These are phyloP conservation scores for Trissolcus japonicus DNA, from an alignment of 2,888 invertebrate genomes.

Conservation along the genomic window DNA sequence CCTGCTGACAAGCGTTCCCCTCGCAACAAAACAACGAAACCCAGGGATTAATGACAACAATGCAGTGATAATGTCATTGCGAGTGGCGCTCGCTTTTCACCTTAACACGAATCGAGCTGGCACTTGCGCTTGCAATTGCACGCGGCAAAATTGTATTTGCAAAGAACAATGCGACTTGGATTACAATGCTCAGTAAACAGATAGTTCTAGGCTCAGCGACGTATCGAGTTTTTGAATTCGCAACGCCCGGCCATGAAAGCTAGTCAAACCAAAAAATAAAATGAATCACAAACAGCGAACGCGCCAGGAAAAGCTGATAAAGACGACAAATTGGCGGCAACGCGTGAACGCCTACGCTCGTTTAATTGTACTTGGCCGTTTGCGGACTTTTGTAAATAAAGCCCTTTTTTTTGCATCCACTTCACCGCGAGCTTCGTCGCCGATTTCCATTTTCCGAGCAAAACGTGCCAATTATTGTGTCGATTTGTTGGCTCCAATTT, in stretches of 20 bases:
- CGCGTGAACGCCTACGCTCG: slow-evolving; percentile 40
- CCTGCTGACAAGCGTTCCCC: slow-evolving; percentile 48
- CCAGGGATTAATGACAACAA: slow-evolving; percentile 51
- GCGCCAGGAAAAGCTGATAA: slow-evolving; percentile 38
- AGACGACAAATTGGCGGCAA: slow-evolving; percentile 54
- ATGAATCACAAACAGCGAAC: slow-evolving; percentile 53
- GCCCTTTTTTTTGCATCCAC: slow-evolving; percentile 33
- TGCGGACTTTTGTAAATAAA: slow-evolving; percentile 54
- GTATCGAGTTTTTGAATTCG: slow-evolving; percentile 64
- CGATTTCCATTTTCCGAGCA: slow-evolving; percentile 39
- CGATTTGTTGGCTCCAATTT: slow-evolving; percentile 24
- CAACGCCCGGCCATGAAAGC: slow-evolving; percentile 34
- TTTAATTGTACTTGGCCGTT: slow-evolving; percentile 50
- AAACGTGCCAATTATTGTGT: slow-evolving; percentile 39
- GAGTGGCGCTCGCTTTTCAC: slow-evolving; percentile 45
- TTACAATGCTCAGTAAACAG: slow-evolving; percentile 71
- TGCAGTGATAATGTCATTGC: slow-evolving; percentile 50
- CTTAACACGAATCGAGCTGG: slow-evolving; percentile 34
- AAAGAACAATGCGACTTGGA: slow-evolving; percentile 70
- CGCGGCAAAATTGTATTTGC: slow-evolving; percentile 64
- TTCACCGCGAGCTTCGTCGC: slow-evolving; percentile 32
- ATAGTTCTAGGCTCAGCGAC: slow-evolving; percentile 64
- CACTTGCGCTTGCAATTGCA: slow-evolving; percentile 40
- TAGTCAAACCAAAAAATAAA: slow-evolving; percentile 31
- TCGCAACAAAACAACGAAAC: slow-evolving; percentile 52